Percentiles rank a stretch among this genome's conserved stretches.
These are phyloP conservation scores for Cololabis saira DNA, from an alignment of 2,113 vertebrate species.

Conservation along the genomic window DNA sequence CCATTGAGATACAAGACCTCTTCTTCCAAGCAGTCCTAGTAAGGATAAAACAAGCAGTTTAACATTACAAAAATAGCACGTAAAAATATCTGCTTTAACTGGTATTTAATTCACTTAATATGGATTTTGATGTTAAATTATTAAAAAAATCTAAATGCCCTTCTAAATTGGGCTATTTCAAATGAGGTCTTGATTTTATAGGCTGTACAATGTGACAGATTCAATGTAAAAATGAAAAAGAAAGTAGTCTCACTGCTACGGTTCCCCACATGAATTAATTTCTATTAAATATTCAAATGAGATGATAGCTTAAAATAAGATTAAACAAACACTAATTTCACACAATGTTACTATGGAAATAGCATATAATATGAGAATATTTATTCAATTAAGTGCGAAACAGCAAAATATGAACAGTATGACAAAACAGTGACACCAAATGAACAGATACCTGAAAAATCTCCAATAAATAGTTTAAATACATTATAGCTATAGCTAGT, in stretches of 20 bases:
- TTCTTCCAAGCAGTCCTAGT: no score
- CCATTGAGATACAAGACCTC: no score
- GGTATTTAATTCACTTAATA: not conserved
- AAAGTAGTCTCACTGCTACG: not conserved
- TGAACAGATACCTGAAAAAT: conserved; percentile 71
- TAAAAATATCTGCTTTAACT: no score
- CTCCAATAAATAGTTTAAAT: conserved; percentile 85
- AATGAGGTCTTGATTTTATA: no score
- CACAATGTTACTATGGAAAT: conserved; percentile 59
- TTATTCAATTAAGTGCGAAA: conserved; percentile 87
- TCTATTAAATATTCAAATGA: not conserved
- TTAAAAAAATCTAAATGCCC: not conserved
- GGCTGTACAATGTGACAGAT: not conserved
- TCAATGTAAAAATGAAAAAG: not conserved
- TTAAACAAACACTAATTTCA: conserved; percentile 33
- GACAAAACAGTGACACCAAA: conserved; percentile 72
- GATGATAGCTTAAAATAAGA: not conserved
- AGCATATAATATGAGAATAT: conserved; percentile 86
- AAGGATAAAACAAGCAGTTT: no score
- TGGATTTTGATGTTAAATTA: not conserved
- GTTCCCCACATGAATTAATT: not conserved
- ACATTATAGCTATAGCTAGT: conserved; percentile 69
- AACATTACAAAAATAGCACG: no score
- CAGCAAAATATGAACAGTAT: conserved; percentile 80
- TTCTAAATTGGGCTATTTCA: no score